Evolutionary conservation across 2,888 invertebrate genomes (phyloP).

Genomic region (Blastobasis adustella): DNA sequence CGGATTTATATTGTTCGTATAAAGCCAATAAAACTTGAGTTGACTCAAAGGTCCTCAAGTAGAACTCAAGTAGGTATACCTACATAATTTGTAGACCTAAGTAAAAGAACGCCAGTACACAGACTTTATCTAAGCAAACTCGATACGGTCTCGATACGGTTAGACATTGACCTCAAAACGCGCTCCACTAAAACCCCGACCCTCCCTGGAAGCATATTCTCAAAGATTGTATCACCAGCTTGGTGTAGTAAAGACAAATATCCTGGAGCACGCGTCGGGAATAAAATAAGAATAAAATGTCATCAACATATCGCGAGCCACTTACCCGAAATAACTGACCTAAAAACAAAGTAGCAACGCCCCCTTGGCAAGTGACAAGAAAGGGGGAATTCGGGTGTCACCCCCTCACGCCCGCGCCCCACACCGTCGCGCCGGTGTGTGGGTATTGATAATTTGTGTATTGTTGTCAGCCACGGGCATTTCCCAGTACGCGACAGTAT

Average conservation of each 20-base stretch:
- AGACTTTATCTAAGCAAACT: no score
- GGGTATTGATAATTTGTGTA: slow-evolving; percentile 3
- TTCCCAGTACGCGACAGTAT: background rate
- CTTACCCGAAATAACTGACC: slow-evolving; percentile 35
- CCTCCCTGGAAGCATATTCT: background rate
- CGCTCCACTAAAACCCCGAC: no score
- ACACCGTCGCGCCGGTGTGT: background rate
- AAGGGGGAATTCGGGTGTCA: slow-evolving; percentile 1
- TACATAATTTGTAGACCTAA: no score
- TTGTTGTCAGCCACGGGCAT: background rate
- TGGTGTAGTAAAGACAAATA: background rate
- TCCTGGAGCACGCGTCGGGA: slow-evolving; percentile 14
- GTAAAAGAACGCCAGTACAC: no score
- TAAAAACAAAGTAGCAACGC: slow-evolving; percentile 30
- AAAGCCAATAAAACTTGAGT: no score
- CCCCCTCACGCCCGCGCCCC: background rate
- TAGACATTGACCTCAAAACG: no score
- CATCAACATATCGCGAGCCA: slow-evolving; percentile 26
- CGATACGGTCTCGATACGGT: no score
- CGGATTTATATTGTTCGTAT: no score
- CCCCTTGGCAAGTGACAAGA: slow-evolving; percentile 16
- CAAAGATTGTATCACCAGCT: background rate
- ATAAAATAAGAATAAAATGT: slow-evolving; percentile 19
- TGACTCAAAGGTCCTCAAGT: no score
- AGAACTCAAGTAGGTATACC: no score